phyloP scores from a whole-genome alignment of 92 coral and sea anemone species.

The Pocillopora grandis region DNA sequence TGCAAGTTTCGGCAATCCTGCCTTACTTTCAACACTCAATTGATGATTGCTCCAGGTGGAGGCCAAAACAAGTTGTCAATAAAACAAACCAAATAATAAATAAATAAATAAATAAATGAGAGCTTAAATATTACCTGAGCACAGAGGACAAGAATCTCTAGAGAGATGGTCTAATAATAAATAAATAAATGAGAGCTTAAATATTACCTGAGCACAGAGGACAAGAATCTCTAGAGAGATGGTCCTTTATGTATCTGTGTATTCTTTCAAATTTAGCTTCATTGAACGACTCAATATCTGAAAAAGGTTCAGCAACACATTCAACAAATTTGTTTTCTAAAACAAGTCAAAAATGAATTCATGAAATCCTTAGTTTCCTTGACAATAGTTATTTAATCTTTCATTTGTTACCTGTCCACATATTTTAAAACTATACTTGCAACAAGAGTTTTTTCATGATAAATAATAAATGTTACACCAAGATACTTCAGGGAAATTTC shows the following conservation, averaged over 20 bases:
- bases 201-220: slow-evolving; percentile 69
- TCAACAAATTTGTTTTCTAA: background rate
- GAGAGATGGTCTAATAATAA: slow-evolving; percentile 50
- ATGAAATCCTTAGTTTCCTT: background rate
- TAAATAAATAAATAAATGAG: background rate
- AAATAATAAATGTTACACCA: too few species aligned
- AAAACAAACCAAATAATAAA: too few species aligned
- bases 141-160: slow-evolving; percentile 65
- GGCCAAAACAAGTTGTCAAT: too few species aligned
- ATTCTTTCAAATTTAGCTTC: slow-evolving; percentile 84
- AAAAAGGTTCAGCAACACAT: slow-evolving; percentile 5
- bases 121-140: slow-evolving; percentile 50
- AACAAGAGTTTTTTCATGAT: too few species aligned
- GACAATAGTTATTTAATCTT: background rate
- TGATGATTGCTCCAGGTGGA: too few species aligned
- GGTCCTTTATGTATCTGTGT: slow-evolving; percentile 71
- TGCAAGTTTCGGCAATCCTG: too few species aligned
- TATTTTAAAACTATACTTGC: too few species aligned
- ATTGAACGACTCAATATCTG: slow-evolving; percentile 89
- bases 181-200: background rate
- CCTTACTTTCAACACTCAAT: too few species aligned
- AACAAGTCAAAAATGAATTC: background rate
- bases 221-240: slow-evolving; percentile 62
- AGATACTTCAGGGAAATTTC: too few species aligned
- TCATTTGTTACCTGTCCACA: too few species aligned